phyloP scores from a whole-genome alignment of 2,888 invertebrate genomes.

The Calameuta pallipes region DNA sequence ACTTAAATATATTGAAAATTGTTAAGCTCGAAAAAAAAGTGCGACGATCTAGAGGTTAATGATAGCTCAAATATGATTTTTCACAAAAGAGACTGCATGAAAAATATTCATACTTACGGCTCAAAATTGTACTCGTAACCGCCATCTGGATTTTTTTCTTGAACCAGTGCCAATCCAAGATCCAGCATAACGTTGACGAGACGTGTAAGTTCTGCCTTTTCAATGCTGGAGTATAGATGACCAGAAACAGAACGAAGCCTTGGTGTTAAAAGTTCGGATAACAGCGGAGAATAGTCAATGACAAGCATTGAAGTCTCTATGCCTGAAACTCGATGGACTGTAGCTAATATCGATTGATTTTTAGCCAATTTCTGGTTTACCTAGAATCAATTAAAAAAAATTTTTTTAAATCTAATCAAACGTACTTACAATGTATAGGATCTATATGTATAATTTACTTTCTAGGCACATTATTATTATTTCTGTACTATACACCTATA shows the following conservation, averaged over 20 bases:
- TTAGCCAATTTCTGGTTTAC: conserved; percentile 58
- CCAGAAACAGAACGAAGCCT: conserved; percentile 65
- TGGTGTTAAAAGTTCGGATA: conserved; percentile 60
- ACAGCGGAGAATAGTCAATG: conserved; percentile 51
- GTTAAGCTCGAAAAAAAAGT: no score
- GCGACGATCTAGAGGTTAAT: not conserved
- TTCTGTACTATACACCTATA: not conserved
- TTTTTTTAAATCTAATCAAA: conserved; percentile 41
- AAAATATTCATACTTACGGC: conserved; percentile 48
- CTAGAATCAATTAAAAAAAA: conserved; percentile 53
- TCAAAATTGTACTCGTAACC: conserved; percentile 72
- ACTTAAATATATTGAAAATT: no score
- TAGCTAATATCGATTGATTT: conserved; percentile 44
- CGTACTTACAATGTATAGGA: not conserved
- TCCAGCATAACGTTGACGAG: conserved; percentile 89
- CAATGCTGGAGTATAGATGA: conserved; percentile 80
- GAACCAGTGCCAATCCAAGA: conserved; percentile 86
- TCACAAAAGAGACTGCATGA: not conserved
- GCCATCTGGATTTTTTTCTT: conserved; percentile 83
- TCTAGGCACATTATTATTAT: not conserved
- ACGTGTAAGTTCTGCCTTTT: conserved; percentile 76
- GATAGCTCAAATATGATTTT: not conserved
- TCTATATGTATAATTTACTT: not conserved
- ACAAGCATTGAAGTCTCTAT: conserved; percentile 45
- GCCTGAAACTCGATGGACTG: conserved; percentile 47